phyloP scores from a whole-genome alignment of 2,113 vertebrate species.

The Tretioscincus oriximinensis region DNA sequence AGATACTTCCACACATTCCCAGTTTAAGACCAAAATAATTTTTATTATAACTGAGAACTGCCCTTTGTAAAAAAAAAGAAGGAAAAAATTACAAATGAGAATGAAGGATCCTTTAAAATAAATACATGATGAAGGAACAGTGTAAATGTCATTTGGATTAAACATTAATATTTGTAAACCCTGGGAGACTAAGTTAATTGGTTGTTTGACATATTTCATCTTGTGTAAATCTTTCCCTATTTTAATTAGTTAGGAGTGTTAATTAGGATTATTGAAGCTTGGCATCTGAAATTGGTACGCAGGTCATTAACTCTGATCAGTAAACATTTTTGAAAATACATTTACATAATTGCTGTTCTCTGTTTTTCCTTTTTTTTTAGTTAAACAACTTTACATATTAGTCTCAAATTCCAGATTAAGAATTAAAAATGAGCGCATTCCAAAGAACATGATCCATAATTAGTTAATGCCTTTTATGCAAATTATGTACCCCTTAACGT shows the following conservation, averaged over 20 bases:
- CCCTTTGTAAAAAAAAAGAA: neutral
- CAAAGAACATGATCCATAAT: neutral
- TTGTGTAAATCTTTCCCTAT: slow-evolving; percentile 29
- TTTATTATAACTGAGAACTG: neutral
- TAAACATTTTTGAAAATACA: slow-evolving; percentile 24
- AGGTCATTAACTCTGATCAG: slow-evolving; percentile 23
- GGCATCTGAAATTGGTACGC: slow-evolving; percentile 1
- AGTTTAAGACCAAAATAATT: rapidly evolving
- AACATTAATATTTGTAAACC: slow-evolving; percentile 34
- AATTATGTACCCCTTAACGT: no score
- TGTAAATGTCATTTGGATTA: slow-evolving; percentile 42
- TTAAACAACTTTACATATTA: slow-evolving; percentile 8
- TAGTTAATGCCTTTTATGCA: neutral
- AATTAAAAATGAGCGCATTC: neutral
- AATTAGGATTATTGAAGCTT: slow-evolving; percentile 32
- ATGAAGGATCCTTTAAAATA: neutral
- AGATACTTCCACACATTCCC: neutral
- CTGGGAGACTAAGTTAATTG: slow-evolving; percentile 42
- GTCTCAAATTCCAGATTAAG: slow-evolving; percentile 11
- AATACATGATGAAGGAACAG: neutral
- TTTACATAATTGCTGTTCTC: slow-evolving; percentile 22
- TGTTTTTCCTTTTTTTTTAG: slow-evolving; percentile 30
- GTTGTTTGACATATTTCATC: slow-evolving; percentile 39
- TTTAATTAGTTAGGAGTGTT: slow-evolving; percentile 51
- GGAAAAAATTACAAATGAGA: neutral